Conservation (phyloP, 2,797 vertebrate species). For the Crax fasciolata region DNA sequence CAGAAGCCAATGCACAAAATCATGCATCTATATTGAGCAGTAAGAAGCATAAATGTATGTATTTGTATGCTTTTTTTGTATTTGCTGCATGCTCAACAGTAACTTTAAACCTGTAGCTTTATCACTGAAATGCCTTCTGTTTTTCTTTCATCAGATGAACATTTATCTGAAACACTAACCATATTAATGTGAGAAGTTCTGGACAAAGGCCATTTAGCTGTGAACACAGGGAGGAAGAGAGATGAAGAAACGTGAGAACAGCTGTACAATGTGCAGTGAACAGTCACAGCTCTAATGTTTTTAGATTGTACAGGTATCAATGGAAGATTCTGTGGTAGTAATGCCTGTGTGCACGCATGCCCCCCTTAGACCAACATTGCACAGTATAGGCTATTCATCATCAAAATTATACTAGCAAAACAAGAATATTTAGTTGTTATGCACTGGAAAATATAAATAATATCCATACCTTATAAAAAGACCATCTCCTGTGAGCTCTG, state of each 20-base stretch:
- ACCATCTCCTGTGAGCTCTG: neutral
- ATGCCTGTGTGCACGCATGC: neutral
- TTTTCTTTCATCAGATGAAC: neutral
- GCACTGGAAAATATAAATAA: neutral
- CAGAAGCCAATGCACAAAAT: neutral
- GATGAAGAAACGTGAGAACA: neutral
- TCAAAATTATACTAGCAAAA: neutral
- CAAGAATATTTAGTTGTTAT: neutral
- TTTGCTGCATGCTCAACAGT: neutral
- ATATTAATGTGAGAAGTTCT: accelerated
- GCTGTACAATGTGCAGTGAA: neutral
- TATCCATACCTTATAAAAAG: neutral
- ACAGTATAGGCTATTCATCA: neutral
- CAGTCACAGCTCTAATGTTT: neutral
- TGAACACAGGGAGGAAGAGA: neutral
- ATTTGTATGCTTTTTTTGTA: neutral
- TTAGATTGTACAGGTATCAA: neutral
- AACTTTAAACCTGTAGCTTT: neutral
- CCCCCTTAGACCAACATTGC: neutral
- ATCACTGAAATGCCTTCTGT: neutral
- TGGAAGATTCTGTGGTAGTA: neutral
- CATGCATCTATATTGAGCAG: neutral
- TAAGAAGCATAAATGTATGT: neutral
- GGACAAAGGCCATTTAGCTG: neutral
- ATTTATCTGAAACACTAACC: neutral